phyloP scores from a whole-genome alignment of 2,797 vertebrate species.

The Austrolebias charrua region DNA sequence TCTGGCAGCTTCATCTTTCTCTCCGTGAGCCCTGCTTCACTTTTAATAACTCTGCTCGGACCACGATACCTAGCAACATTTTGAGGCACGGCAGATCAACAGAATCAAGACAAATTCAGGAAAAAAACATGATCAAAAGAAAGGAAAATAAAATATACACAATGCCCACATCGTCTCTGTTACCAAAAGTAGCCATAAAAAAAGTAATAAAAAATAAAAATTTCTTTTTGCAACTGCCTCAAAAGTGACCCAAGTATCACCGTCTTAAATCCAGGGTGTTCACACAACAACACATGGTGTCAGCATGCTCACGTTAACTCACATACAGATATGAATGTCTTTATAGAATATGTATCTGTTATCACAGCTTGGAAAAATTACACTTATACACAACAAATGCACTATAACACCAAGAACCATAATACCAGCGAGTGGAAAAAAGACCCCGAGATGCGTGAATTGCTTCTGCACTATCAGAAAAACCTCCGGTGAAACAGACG shows the following conservation, averaged over 20 bases:
- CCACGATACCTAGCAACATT: conserved; percentile 61
- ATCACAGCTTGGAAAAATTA: conserved; percentile 78
- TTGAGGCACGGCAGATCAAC: conserved; percentile 64
- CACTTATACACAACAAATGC: conserved; percentile 81
- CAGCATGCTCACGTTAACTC: conserved; percentile 79
- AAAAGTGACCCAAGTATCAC: conserved; percentile 63
- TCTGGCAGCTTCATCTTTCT: conserved; percentile 42
- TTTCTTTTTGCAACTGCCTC: conserved; percentile 57
- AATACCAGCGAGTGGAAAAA: conserved; percentile 72
- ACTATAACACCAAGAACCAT: conserved; percentile 78
- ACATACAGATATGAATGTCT: conserved; percentile 78
- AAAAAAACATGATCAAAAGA: conserved; percentile 21
- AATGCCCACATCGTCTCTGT: conserved; percentile 23
- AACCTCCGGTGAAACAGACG: conserved; percentile 28
- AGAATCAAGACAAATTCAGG: conserved; percentile 36
- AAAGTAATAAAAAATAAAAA: conserved; percentile 30
- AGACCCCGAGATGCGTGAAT: conserved; percentile 41
- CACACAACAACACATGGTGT: conserved; percentile 74
- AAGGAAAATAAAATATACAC: conserved; percentile 9
- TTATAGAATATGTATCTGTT: conserved; percentile 76
- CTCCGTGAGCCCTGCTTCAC: conserved; percentile 58
- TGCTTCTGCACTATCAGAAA: conserved; percentile 46
- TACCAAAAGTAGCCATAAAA: conserved; percentile 38
- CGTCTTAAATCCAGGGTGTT: conserved; percentile 62
- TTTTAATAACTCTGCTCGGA: conserved; percentile 51